Percentiles rank a stretch among this genome's conserved stretches.
Evolutionary conservation across 2,113 vertebrate genomes (phyloP).

Genomic region (Pomatorhinus ruficollis): DNA sequence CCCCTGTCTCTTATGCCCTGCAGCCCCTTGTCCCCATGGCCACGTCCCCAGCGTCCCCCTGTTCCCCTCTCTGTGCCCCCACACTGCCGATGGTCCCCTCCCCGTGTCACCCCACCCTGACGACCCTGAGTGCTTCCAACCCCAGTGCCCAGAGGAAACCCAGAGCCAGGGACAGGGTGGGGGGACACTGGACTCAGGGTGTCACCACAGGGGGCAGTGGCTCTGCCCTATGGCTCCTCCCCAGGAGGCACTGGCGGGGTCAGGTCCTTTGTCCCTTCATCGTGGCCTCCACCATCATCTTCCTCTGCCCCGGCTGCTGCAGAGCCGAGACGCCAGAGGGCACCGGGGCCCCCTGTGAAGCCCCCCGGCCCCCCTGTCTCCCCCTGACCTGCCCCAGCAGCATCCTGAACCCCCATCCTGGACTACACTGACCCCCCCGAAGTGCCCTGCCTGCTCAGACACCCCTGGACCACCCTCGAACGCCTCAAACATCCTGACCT

Average conservation of each 20-base stretch:
- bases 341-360: background rate
- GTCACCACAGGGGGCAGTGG: background rate
- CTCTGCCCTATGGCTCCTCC: background rate
- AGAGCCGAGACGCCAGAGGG: background rate
- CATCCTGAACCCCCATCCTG: background rate
- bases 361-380: background rate
- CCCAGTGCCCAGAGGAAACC: background rate
- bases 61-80: background rate
- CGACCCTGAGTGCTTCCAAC: background rate
- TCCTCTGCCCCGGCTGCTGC: slow-evolving; percentile 74
- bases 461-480: background rate
- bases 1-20: background rate
- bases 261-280: slow-evolving; percentile 71
- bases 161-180: background rate
- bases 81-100: background rate
- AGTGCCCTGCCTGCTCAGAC: too few species aligned
- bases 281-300: slow-evolving; percentile 63
- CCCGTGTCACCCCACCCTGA: too few species aligned
- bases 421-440: too few species aligned
- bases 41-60: accelerated
- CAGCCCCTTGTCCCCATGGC: background rate
- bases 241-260: slow-evolving; percentile 52
- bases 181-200: background rate
- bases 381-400: background rate
- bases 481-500: background rate